Percentiles rank a stretch among this genome's conserved stretches.
These are phyloP conservation scores for Ephialtes manifestator DNA, from an alignment of 2,888 invertebrate genomes.

Conservation along the genomic window DNA sequence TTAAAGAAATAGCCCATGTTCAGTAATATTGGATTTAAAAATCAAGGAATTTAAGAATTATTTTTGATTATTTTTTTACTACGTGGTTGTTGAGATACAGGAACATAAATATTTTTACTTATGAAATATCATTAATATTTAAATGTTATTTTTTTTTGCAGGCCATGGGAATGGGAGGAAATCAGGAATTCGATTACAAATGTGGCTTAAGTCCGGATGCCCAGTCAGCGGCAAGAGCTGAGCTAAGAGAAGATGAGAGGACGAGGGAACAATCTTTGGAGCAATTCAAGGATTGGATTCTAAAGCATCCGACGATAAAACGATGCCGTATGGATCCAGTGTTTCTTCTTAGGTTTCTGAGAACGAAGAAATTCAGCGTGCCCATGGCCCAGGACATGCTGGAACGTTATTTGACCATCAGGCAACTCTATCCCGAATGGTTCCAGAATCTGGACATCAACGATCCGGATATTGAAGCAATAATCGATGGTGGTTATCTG, in stretches of 20 bases:
- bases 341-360: slow-evolving; percentile 93
- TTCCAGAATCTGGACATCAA: slow-evolving; percentile 93
- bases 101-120: no score
- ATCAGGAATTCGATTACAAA: slow-evolving; percentile 76
- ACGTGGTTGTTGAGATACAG: no score
- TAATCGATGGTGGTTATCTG: slow-evolving; percentile 93
- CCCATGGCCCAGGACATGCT: slow-evolving; percentile 95
- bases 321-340: slow-evolving; percentile 93
- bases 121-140: neutral
- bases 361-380: slow-evolving; percentile 95
- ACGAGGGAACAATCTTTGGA: slow-evolving; percentile 91
- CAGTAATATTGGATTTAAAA: no score
- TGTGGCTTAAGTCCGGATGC: slow-evolving; percentile 76
- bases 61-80: no score
- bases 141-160: neutral
- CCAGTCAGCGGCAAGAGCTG: slow-evolving; percentile 83
- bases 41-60: no score
- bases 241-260: slow-evolving; percentile 93
- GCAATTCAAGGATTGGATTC: slow-evolving; percentile 94
- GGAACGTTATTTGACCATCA: slow-evolving; percentile 94
- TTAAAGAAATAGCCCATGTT: no score
- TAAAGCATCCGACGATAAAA: slow-evolving; percentile 93
- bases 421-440: slow-evolving; percentile 95
- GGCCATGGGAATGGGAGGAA: slow-evolving; percentile 74
- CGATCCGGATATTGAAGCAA: slow-evolving; percentile 92